Evolutionary conservation across 37 sponge, comb jelly and placozoan species (phyloP).

Genomic region (Eunapius fragilis): DNA sequence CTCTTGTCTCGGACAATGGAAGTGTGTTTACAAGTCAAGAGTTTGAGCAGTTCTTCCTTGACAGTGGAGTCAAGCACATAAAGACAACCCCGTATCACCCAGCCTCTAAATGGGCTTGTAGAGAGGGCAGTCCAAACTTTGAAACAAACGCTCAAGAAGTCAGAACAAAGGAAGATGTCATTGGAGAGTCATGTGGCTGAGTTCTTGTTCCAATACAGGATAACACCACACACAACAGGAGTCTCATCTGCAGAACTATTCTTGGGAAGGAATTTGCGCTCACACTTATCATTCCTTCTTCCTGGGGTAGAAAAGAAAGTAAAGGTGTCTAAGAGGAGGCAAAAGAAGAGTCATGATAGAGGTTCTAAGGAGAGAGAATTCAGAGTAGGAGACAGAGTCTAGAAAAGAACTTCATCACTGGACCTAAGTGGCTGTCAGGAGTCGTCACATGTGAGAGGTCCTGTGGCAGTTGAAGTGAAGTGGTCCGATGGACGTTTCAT

Average conservation of each 20-base stretch:
- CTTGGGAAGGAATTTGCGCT: background rate
- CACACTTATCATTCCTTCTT: background rate
- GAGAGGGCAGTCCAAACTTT: constrained; percentile 26
- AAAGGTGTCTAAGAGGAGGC: background rate
- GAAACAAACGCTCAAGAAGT: background rate
- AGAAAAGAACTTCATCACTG: background rate
- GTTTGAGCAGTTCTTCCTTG: background rate
- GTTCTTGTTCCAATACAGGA: constrained; percentile 16
- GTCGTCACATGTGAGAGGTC: background rate
- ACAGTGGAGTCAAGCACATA: background rate
- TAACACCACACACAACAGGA: constrained; percentile 11
- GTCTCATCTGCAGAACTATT: background rate
- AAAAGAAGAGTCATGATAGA: constrained; percentile 12
- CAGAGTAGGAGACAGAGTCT: background rate
- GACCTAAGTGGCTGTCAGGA: constrained; percentile 12
- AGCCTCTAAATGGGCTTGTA: background rate
- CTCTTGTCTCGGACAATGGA: constrained; percentile 18
- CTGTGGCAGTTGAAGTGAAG: background rate
- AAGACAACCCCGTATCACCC: constrained; percentile 16
- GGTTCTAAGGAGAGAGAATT: background rate
- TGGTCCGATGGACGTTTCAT: background rate
- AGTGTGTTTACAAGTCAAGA: constrained; percentile 8
- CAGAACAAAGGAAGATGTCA: background rate
- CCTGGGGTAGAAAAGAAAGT: background rate
- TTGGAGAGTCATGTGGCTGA: background rate